These are phyloP conservation scores for Monoplex corrugatus DNA, from an alignment of 2,888 invertebrate species.

Conservation along the genomic window DNA sequence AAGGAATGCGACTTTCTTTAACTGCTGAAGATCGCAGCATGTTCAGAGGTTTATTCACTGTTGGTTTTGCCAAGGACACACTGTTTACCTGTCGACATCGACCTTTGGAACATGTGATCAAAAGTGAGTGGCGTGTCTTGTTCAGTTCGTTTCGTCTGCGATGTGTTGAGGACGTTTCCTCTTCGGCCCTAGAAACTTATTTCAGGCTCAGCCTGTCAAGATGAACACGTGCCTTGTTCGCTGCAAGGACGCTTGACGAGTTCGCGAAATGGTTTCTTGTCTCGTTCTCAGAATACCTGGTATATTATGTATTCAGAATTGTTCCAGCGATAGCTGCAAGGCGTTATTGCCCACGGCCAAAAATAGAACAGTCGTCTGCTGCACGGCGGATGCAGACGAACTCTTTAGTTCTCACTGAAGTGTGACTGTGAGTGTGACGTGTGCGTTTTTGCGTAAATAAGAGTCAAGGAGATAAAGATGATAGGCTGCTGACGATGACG, in stretches of 20 bases:
- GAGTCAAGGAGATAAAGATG: no score
- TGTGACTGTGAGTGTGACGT: no score
- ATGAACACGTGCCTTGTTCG: conserved; percentile 9
- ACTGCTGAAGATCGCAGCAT: neutral
- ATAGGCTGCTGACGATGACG: no score
- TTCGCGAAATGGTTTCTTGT: no score
- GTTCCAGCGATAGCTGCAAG: neutral
- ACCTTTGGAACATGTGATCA: neutral
- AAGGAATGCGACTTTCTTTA: conserved; percentile 19
- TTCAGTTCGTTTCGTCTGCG: neutral
- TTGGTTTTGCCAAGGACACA: conserved; percentile 1
- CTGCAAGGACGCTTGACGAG: neutral
- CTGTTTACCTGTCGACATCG: neutral
- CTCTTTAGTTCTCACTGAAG: no score
- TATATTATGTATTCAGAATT: neutral
- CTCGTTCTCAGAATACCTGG: neutral
- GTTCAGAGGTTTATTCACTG: neutral
- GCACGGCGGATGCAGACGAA: conserved; percentile 24
- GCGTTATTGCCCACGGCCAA: neutral
- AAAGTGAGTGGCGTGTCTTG: conserved; percentile 1
- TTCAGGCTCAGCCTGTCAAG: neutral
- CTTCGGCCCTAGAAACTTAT: conserved; percentile 5
- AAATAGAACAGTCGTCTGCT: conserved; percentile 36
- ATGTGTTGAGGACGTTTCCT: neutral
- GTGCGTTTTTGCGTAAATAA: no score